Evolutionary conservation across 2,888 invertebrate species (phyloP).

Genomic region (Tortricodes alternella): DNA sequence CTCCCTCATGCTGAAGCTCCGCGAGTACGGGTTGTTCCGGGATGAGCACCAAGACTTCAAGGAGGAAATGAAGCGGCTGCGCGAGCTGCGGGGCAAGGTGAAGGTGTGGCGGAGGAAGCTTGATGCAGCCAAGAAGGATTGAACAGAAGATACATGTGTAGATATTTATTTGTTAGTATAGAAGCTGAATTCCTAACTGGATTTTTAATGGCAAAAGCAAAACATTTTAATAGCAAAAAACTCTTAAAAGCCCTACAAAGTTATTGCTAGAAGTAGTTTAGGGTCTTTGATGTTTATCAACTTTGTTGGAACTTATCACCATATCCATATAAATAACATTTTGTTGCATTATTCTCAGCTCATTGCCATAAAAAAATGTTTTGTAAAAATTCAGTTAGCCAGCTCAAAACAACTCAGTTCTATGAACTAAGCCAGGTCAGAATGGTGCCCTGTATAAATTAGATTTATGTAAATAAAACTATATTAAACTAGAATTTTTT

Average conservation of each 20-base stretch:
- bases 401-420: too few species aligned
- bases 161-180: not conserved
- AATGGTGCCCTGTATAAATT: too few species aligned
- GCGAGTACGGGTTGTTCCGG: conserved; percentile 90
- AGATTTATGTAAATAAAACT: not conserved
- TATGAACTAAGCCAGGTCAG: not conserved
- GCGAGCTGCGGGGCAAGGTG: conserved; percentile 90
- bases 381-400: too few species aligned
- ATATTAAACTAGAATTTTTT: not conserved
- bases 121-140: conserved; percentile 61
- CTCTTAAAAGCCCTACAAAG: too few species aligned
- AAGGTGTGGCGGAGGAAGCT: conserved; percentile 78
- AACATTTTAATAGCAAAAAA: too few species aligned
- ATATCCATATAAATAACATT: too few species aligned
- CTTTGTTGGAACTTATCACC: too few species aligned
- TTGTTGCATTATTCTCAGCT: too few species aligned
- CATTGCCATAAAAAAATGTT: too few species aligned
- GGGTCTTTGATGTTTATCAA: too few species aligned
- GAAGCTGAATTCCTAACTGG: not conserved
- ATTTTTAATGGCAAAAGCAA: too few species aligned
- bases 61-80: conserved; percentile 91
- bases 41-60: conserved; percentile 95
- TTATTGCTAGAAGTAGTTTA: not conserved
- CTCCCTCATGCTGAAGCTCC: conserved; percentile 86
- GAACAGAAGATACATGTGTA: not conserved